These are phyloP conservation scores for Meloidogyne hapla DNA, from an alignment of 1,140 invertebrate genomes.

Conservation along the genomic window DNA sequence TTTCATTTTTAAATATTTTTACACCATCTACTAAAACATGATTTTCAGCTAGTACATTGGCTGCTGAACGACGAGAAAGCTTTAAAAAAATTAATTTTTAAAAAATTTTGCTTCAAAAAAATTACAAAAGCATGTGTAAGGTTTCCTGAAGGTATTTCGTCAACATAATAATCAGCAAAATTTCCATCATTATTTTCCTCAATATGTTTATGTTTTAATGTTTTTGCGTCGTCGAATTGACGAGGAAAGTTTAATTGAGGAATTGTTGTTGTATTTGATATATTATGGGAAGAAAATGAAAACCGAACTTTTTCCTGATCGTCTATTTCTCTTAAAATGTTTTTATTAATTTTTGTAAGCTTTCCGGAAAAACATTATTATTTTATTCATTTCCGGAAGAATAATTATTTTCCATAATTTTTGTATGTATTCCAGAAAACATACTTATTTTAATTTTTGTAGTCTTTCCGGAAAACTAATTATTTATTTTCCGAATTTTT, in stretches of 20 bases:
- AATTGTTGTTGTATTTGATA: background rate
- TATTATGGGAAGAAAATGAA: background rate
- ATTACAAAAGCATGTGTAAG: background rate
- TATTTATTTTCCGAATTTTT: too few species aligned
- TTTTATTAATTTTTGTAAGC: background rate
- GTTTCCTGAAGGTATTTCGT: background rate
- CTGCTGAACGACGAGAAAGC: background rate
- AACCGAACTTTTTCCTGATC: background rate
- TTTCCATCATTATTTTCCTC: background rate
- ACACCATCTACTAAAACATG: background rate
- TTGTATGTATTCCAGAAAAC: too few species aligned
- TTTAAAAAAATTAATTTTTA: background rate
- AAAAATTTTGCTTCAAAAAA: too few species aligned
- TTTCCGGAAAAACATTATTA: too few species aligned
- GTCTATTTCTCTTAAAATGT: background rate
- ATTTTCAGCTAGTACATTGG: background rate
- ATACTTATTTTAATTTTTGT: too few species aligned
- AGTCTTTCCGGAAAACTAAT: too few species aligned
- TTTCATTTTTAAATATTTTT: background rate
- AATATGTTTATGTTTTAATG: background rate
- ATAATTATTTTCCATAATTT: too few species aligned
- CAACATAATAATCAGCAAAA: background rate
- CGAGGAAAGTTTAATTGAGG: background rate
- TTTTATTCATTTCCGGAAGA: too few species aligned
- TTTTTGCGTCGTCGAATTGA: background rate